Percentiles rank a stretch among this genome's conserved stretches.
These are phyloP conservation scores for Salminus brasiliensis DNA, from an alignment of 2,113 vertebrate genomes.

Conservation along the genomic window DNA sequence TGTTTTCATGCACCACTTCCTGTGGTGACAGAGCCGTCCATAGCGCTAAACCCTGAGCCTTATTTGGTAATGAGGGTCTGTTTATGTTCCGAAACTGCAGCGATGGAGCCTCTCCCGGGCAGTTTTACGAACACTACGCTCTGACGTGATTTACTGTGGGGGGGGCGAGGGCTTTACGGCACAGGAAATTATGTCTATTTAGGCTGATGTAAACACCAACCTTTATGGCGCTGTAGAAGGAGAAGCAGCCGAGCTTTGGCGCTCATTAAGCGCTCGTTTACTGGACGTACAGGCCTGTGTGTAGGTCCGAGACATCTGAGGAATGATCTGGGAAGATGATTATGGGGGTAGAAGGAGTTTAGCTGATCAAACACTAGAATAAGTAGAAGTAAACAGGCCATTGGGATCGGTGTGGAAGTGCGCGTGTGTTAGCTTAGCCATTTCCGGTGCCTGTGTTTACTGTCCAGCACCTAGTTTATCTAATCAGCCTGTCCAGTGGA, in stretches of 20 bases:
- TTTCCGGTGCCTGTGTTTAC: too few species aligned
- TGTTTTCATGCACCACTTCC: conserved; percentile 19
- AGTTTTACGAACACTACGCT: neutral
- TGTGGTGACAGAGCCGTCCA: conserved; percentile 29
- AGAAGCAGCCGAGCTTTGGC: neutral
- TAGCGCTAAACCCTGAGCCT: conserved; percentile 10
- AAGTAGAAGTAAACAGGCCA: too few species aligned
- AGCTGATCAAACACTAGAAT: too few species aligned
- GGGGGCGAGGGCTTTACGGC: conserved; percentile 18
- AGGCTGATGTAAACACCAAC: conserved; percentile 2
- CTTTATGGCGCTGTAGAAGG: neutral
- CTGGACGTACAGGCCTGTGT: too few species aligned
- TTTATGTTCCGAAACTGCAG: conserved; percentile 32
- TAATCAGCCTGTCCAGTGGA: too few species aligned
- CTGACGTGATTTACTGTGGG: neutral
- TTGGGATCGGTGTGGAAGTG: too few species aligned
- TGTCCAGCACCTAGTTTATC: too few species aligned
- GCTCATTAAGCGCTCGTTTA: too few species aligned
- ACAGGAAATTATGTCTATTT: conserved; percentile 11
- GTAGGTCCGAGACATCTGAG: too few species aligned
- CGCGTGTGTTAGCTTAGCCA: too few species aligned
- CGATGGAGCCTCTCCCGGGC: neutral
- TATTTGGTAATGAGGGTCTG: conserved; percentile 31
- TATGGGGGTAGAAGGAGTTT: too few species aligned
- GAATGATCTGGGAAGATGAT: too few species aligned